Evolutionary conservation across 1,140 invertebrate genomes (phyloP).

Genomic region (Charaxes varanes): DNA sequence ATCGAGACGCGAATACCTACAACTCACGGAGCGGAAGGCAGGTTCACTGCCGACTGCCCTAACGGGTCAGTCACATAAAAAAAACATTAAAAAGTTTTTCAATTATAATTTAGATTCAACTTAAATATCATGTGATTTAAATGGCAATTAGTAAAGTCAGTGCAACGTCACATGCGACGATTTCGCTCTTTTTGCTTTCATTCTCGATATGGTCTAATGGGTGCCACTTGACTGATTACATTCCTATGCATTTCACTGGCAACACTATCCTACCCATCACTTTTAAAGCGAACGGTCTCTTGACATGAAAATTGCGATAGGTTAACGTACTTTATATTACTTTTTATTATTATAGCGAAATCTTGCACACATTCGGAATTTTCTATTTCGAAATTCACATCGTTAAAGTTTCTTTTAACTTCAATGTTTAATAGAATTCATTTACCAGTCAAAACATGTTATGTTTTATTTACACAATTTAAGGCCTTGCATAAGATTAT

Average conservation of each 20-base stretch:
- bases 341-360: too few species aligned
- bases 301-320: slow-evolving; percentile 2
- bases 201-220: slow-evolving; percentile 18
- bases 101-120: slow-evolving; percentile 3
- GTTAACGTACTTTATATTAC: too few species aligned
- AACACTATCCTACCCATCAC: slow-evolving; percentile 7
- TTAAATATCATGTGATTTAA: slow-evolving; percentile 7
- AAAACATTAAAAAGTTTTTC: slow-evolving; percentile 2
- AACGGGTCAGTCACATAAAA: slow-evolving; percentile 2
- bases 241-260: slow-evolving; percentile 19
- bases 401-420: too few species aligned
- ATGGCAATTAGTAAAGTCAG: slow-evolving; percentile 13
- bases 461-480: too few species aligned
- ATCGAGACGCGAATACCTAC: too few species aligned
- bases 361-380: too few species aligned
- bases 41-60: too few species aligned
- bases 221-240: slow-evolving; percentile 20
- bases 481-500: too few species aligned
- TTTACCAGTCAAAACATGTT: too few species aligned
- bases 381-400: too few species aligned
- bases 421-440: too few species aligned
- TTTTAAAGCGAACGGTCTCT: background rate
- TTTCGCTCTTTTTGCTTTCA: slow-evolving; percentile 27
- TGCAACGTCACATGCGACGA: slow-evolving; percentile 21
- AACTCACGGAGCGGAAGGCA: too few species aligned